phyloP scores from a whole-genome alignment of 35 echinoderm and acorn worm genomes.

The Strongylocentrotus purpuratus region DNA sequence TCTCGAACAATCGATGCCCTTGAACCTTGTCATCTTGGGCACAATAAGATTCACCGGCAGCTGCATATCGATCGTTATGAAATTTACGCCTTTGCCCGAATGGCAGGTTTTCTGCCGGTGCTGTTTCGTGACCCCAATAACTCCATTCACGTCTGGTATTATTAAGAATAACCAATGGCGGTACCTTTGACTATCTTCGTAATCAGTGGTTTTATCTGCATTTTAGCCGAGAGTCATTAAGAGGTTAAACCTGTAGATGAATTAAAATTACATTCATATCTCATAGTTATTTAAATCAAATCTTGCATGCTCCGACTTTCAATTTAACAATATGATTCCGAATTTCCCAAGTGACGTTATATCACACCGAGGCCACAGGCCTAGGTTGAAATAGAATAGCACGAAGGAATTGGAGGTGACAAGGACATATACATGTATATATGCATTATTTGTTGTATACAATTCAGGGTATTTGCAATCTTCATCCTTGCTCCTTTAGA shows the following conservation, averaged over 20 bases:
- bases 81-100: neutral
- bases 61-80: slow-evolving; percentile 9
- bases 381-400: too few relatives aligned
- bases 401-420: too few relatives aligned
- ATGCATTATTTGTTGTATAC: too few relatives aligned
- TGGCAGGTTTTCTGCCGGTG: neutral
- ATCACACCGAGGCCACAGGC: too few relatives aligned
- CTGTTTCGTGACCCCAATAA: neutral
- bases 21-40: neutral
- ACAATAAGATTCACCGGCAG: neutral
- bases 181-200: neutral
- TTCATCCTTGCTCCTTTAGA: too few relatives aligned
- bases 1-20: neutral
- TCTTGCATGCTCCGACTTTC: too few relatives aligned
- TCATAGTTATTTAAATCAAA: too few relatives aligned
- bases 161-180: neutral
- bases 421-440: too few relatives aligned
- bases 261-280: too few relatives aligned
- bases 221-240: neutral
- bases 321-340: too few relatives aligned
- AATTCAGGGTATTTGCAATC: too few relatives aligned
- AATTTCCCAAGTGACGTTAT: too few relatives aligned
- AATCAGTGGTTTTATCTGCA: neutral
- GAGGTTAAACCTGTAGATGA: neutral
- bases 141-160: neutral